These are phyloP conservation scores for Galerucella pusilla DNA, from an alignment of 2,888 invertebrate species.

Conservation along the genomic window DNA sequence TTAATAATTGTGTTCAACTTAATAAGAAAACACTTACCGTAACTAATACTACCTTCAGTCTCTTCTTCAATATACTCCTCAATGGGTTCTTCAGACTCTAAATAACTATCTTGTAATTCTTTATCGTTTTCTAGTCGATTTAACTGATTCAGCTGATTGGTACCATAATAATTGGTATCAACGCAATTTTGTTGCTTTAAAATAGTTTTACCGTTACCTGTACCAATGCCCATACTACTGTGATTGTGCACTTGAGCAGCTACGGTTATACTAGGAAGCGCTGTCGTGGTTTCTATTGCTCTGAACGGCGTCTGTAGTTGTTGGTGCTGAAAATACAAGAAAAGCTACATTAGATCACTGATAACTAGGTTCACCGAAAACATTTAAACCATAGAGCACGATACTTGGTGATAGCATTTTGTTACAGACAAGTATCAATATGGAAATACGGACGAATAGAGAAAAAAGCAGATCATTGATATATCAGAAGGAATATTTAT, in stretches of 20 bases:
- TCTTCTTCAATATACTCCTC: slow-evolving; percentile 66
- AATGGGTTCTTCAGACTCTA: slow-evolving; percentile 63
- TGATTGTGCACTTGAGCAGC: slow-evolving; percentile 54
- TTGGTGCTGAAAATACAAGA: neutral
- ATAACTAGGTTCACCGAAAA: neutral
- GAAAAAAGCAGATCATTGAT: too few species aligned
- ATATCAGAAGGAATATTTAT: too few species aligned
- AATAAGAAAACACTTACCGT: slow-evolving; percentile 38
- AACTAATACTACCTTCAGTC: slow-evolving; percentile 46
- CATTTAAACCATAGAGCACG: too few species aligned
- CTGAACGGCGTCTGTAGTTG: slow-evolving; percentile 1
- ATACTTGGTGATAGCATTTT: too few species aligned
- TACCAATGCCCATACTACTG: slow-evolving; percentile 42
- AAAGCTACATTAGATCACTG: neutral
- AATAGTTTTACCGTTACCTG: slow-evolving; percentile 18
- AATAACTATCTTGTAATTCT: slow-evolving; percentile 42
- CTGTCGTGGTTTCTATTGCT: slow-evolving; percentile 28
- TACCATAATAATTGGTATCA: slow-evolving; percentile 52
- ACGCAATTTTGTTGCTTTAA: slow-evolving; percentile 67
- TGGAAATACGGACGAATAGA: too few species aligned
- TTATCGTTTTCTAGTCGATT: slow-evolving; percentile 45
- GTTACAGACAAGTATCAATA: too few species aligned
- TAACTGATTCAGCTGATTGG: slow-evolving; percentile 33
- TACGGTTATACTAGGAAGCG: slow-evolving; percentile 53
- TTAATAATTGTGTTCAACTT: too few species aligned